Evolutionary conservation across 2,113 vertebrate species (phyloP).

Genomic region (Hippocampus zosterae): DNA sequence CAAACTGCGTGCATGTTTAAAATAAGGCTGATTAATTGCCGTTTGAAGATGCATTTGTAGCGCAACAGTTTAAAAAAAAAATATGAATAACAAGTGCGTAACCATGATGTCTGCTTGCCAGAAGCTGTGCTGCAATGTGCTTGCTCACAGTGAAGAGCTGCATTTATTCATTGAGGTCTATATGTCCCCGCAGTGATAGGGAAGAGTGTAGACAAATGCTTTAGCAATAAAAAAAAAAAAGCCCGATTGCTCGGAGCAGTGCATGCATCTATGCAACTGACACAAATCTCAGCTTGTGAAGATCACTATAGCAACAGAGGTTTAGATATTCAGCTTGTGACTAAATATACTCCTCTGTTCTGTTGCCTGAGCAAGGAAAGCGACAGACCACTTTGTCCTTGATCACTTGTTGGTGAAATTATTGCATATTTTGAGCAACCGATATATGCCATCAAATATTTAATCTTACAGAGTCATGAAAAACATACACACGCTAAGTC

Average conservation of each 20-base stretch:
- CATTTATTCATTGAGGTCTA: neutral
- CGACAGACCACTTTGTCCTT: slow-evolving; percentile 13
- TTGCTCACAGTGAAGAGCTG: neutral
- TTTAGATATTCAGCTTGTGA: slow-evolving; percentile 64
- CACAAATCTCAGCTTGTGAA: slow-evolving; percentile 48
- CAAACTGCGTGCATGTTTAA: neutral
- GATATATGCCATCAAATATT: neutral
- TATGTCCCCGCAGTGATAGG: neutral
- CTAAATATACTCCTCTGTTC: slow-evolving; percentile 57
- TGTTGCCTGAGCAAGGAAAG: slow-evolving; percentile 34
- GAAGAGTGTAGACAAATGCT: slow-evolving; percentile 13
- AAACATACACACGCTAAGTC: neutral
- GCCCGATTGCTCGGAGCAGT: slow-evolving; percentile 7
- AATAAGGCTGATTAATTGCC: neutral
- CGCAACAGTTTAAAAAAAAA: neutral
- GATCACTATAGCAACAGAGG: slow-evolving; percentile 62
- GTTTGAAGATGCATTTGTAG: neutral
- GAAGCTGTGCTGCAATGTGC: neutral
- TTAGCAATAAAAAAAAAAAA: slow-evolving; percentile 21
- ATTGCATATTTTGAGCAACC: neutral
- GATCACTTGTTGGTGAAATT: neutral
- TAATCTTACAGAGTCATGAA: neutral
- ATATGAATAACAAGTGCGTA: no score
- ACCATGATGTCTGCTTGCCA: neutral
- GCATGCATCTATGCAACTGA: slow-evolving; percentile 27